Evolutionary conservation across 2,113 vertebrate species (phyloP), one percentile per base, ranked within the genome.

Genomic region (Ceyx margarethae): DNA sequence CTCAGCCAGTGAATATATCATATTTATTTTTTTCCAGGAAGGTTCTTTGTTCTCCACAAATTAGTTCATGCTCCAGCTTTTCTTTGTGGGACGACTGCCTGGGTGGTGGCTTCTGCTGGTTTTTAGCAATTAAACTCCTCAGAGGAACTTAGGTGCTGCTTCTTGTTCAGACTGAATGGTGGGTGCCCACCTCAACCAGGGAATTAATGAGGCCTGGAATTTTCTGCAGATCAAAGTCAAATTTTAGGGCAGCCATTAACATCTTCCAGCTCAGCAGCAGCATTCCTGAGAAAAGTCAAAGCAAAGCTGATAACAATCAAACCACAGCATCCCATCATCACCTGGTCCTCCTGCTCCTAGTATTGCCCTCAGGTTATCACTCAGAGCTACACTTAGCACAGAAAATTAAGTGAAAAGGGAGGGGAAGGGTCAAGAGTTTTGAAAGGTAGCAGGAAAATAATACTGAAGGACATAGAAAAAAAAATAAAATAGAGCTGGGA

Each of bases 171-270:
- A 54, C 33, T 74, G 51, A 93, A 87, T 48, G 40, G 48, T 73
- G 10, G 33, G 16, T 91, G 54, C 71, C 58, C 6, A 2, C 66
- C 28, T 87, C 56, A 93, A 88, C 66, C 45, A 84, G 14, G 58
- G 50, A 78, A 86, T 94, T 94, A 95, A 90, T 72, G 74, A 86
- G 62, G 45, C 62, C 73, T 91, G 75, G 58, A 87, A 73, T 92
- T 87, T 90, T 93, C 58, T 87, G 31, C 42, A 96, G 87, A 96
- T 94, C 91, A 96, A 95, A 95, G 89, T 40, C 58, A 80, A 87
- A 85, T 19, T 94, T 93, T 89, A 92, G 74, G 40, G 78, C 57
- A 89, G 35, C 16, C 61, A 84, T 90, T 87, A 93, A 85, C 71
- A 77, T 90, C 71, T 60, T 89, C 54, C 46, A 85, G 56, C n/a